Base-by-base conservation (phyloP, 2,797 vertebrate species). In the Spinus pinus region DNA sequence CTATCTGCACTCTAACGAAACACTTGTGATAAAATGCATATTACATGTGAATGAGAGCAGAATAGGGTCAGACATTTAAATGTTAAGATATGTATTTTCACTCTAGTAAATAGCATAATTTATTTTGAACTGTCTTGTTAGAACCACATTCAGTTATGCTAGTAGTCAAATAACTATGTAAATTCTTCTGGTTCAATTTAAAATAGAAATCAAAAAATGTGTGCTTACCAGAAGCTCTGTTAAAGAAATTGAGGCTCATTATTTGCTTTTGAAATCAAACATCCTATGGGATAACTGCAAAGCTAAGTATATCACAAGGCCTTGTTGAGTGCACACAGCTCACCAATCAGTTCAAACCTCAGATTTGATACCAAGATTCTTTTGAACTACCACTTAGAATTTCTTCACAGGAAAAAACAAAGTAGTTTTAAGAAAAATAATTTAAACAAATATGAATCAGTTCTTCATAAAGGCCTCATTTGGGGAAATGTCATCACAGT, bases 361-460 rank as follows among this genome's bases (percentile, higher is more conserved):
- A 74, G 11, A 69, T 70, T 93, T 86, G 62, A 72, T 93, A 94
- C 62, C 30, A 42, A 49, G 11, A 81, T 88, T 27, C 22, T 92
- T 96, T 94, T 73, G 79, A 96, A 80, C 18, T 60, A 56, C 31
- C 35, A 54, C 30, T 90, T 91, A 67, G 6, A 82, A 33, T 81
- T 91, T 90, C 23, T 61, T 75, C 31, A 31, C 25, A 90, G 71
- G 42, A 18, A 51, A 41, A 90, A 93, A 71, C 3, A 39, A 81
- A 85, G 7, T 31, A 47, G 13, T 49, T 90, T 88, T 49, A 77
- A 84, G 66, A 72, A 95, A 94, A 85, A 46, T 6, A 64, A 71
- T 30, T 41, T 41, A 74, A 94, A 93, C 65, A 83, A 91, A 64
- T 69, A 20, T 75, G 12, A 96, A 78, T 75, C 69, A 56, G 9